phyloP scores from a whole-genome alignment of 2,797 vertebrate genomes.

The Smutsia temminckii region DNA sequence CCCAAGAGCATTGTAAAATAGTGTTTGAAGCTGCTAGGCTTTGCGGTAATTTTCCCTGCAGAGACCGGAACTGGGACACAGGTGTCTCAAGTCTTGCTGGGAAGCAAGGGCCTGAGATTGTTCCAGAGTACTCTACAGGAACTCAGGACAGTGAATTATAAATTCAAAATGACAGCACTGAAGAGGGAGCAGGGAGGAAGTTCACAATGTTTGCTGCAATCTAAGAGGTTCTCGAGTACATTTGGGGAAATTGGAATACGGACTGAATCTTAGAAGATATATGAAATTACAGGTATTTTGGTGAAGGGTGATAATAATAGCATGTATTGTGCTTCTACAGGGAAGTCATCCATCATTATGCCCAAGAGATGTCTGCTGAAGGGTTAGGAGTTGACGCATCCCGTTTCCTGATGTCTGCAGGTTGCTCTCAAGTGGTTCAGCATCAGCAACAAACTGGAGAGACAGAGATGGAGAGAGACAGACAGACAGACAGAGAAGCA shows the following conservation, averaged over 20 bases:
- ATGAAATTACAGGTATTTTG: neutral
- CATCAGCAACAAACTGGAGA: too few species aligned
- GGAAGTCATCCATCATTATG: neutral
- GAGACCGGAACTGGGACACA: neutral
- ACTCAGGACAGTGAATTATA: neutral
- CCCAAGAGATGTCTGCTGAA: neutral
- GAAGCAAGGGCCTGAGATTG: neutral
- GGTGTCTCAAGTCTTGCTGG: neutral
- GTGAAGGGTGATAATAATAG: neutral
- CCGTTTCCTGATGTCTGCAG: neutral
- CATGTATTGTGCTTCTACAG: accelerated
- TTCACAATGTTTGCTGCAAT: too few species aligned
- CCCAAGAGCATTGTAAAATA: too few species aligned
- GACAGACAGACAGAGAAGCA: too few species aligned
- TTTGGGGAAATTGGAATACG: neutral
- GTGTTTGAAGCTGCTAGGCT: neutral
- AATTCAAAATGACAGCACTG: neutral
- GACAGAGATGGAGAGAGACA: too few species aligned
- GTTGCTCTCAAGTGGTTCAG: neutral
- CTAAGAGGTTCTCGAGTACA: too few species aligned
- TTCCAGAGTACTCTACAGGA: neutral
- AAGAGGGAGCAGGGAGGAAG: neutral
- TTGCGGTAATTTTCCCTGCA: neutral
- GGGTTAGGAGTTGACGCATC: neutral
- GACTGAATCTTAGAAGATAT: neutral